Percentiles rank a stretch among this genome's conserved stretches.
These are phyloP conservation scores for Amblyornis subalaris DNA, from an alignment of 2,113 vertebrate genomes.

Conservation along the genomic window DNA sequence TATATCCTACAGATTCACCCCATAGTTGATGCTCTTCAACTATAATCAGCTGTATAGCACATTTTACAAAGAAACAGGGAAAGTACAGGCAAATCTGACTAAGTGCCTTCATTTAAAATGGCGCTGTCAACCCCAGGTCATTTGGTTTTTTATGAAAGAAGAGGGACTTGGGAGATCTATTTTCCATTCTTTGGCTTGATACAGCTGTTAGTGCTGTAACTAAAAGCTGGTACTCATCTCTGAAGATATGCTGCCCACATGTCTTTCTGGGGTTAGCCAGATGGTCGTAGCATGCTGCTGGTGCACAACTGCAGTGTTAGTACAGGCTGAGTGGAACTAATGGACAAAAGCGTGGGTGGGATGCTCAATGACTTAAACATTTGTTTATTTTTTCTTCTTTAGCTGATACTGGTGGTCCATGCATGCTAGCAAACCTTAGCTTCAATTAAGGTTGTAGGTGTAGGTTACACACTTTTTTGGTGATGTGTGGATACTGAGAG, in stretches of 20 bases:
- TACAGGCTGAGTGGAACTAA: constrained; percentile 46
- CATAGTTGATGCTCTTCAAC: neutral
- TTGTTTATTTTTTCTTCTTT: neutral
- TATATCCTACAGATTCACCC: neutral
- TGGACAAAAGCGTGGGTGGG: constrained; percentile 21
- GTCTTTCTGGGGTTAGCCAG: constrained; percentile 36
- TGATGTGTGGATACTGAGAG: neutral
- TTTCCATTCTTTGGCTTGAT: constrained; percentile 31
- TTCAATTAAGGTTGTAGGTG: neutral
- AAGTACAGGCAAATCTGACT: neutral
- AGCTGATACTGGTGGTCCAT: neutral
- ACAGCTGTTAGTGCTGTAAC: constrained; percentile 24
- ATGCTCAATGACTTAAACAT: constrained; percentile 47
- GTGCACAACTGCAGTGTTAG: constrained; percentile 12
- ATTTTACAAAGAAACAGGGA: neutral
- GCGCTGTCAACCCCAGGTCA: neutral
- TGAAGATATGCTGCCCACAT: constrained; percentile 44
- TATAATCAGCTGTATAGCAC: neutral
- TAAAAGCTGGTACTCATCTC: constrained; percentile 12
- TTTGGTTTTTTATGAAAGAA: neutral
- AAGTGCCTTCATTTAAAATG: neutral
- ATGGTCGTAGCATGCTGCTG: neutral
- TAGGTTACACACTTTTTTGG: neutral
- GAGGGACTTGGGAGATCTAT: neutral
- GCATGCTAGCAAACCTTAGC: neutral